phyloP scores from a whole-genome alignment of 2,888 invertebrate species.

The Eupithecia abbreviata region DNA sequence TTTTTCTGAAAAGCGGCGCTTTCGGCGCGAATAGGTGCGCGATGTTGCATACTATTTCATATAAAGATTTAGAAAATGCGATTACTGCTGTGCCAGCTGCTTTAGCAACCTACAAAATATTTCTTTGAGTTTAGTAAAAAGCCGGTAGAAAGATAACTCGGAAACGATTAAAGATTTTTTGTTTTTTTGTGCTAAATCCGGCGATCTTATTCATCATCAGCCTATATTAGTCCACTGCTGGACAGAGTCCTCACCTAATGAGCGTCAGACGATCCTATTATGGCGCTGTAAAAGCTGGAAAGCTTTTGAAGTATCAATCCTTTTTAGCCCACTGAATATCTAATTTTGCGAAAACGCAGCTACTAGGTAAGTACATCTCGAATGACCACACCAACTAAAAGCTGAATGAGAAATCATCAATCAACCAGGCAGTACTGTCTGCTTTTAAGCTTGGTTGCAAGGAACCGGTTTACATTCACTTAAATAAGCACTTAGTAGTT shows the following conservation, averaged over 20 bases:
- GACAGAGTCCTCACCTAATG: background rate
- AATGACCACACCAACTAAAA: slow-evolving; percentile 5
- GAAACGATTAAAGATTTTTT: no score
- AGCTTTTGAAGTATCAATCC: background rate
- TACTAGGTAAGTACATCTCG: background rate
- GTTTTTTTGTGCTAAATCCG: background rate
- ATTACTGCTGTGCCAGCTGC: no score
- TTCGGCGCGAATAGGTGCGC: no score
- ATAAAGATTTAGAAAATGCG: no score
- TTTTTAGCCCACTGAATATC: background rate
- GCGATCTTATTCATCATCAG: background rate
- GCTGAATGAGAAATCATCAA: slow-evolving; percentile 14
- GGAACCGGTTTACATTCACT: slow-evolving; percentile 12
- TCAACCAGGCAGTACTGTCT: slow-evolving; percentile 9
- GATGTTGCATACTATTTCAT: no score
- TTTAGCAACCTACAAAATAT: background rate
- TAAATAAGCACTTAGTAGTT: background rate
- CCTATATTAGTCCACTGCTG: background rate
- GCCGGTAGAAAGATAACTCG: no score
- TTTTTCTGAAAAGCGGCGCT: no score
- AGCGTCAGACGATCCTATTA: background rate
- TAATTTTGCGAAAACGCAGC: background rate
- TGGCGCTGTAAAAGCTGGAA: background rate
- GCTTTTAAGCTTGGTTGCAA: slow-evolving; percentile 4
- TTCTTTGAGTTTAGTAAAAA: background rate